Percentiles rank a stretch among this genome's conserved stretches.
These are phyloP conservation scores for Germaria angustata DNA, from an alignment of 2,888 invertebrate species.

Conservation along the genomic window DNA sequence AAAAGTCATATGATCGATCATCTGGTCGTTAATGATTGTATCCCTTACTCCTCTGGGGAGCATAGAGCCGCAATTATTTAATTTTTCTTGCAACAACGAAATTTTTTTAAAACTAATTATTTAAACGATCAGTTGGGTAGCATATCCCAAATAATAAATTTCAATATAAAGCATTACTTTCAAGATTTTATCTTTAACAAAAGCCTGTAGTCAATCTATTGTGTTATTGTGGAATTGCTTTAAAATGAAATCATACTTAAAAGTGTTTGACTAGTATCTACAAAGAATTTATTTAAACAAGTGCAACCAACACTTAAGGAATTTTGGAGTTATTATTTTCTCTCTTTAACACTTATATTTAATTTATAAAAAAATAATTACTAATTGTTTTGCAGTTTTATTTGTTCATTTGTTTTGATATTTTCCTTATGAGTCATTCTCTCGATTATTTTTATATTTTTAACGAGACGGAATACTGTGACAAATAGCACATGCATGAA, in stretches of 20 bases:
- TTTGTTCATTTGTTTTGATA: slow-evolving; percentile 15
- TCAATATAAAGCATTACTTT: too few relatives aligned
- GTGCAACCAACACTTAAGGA: slow-evolving; percentile 30
- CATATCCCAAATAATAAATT: too few relatives aligned
- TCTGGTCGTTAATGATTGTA: too few relatives aligned
- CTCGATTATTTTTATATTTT: slow-evolving; percentile 2
- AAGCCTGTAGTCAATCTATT: too few relatives aligned
- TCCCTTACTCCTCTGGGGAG: too few relatives aligned
- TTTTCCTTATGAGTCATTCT: slow-evolving; percentile 44
- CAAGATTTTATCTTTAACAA: too few relatives aligned
- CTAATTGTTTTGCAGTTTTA: slow-evolving; percentile 19
- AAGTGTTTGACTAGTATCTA: not conserved
- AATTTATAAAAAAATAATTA: not conserved
- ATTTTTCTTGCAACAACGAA: too few relatives aligned
- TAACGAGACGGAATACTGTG: not conserved
- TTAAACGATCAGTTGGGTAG: too few relatives aligned
- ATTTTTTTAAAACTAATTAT: too few relatives aligned
- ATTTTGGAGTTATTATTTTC: slow-evolving; percentile 12
- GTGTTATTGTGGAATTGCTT: slow-evolving; percentile 42
- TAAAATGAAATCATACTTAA: not conserved
- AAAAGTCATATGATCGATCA: too few relatives aligned
- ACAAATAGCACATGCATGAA: not conserved
- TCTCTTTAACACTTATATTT: slow-evolving; percentile 33
- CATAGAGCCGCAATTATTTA: too few relatives aligned
- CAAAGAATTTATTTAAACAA: slow-evolving; percentile 40